These are phyloP conservation scores for Ptyas mucosa DNA, from an alignment of 2,113 vertebrate genomes.

Conservation along the genomic window DNA sequence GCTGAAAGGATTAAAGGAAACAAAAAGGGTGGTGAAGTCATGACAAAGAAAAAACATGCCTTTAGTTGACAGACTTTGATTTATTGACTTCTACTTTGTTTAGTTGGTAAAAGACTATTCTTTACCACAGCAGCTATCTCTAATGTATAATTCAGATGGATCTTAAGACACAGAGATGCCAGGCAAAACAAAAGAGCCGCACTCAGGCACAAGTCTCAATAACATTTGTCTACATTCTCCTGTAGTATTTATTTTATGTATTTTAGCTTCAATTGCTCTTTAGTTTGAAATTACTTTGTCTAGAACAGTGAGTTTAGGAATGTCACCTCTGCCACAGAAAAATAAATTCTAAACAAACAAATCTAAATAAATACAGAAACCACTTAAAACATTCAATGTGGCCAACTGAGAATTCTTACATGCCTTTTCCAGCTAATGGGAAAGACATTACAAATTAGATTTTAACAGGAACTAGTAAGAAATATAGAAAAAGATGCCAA, in stretches of 20 bases:
- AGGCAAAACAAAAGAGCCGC: not conserved
- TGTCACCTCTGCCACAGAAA: not conserved
- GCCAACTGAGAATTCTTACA: not conserved
- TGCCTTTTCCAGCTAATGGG: not conserved
- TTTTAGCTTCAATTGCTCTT: rapidly evolving
- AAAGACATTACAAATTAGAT: slow-evolving; percentile 30
- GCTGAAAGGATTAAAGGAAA: not conserved
- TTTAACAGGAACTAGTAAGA: not conserved
- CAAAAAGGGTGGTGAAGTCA: not conserved
- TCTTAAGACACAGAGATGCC: not conserved
- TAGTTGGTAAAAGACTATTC: not conserved
- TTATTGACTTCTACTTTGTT: not conserved
- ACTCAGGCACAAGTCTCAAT: not conserved
- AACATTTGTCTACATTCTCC: not conserved
- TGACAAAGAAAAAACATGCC: not conserved
- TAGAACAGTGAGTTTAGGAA: slow-evolving; percentile 8
- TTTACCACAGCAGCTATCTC: not conserved
- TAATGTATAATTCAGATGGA: not conserved
- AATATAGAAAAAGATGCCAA: slow-evolving; percentile 14
- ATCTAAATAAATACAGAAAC: slow-evolving; percentile 34
- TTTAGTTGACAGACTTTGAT: not conserved
- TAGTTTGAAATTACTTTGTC: not conserved
- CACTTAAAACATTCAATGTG: slow-evolving; percentile 25
- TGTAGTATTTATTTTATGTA: not conserved
- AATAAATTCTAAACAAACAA: not conserved